Conservation (phyloP, 2,888 invertebrate species). For the Athalia cordata region DNA sequence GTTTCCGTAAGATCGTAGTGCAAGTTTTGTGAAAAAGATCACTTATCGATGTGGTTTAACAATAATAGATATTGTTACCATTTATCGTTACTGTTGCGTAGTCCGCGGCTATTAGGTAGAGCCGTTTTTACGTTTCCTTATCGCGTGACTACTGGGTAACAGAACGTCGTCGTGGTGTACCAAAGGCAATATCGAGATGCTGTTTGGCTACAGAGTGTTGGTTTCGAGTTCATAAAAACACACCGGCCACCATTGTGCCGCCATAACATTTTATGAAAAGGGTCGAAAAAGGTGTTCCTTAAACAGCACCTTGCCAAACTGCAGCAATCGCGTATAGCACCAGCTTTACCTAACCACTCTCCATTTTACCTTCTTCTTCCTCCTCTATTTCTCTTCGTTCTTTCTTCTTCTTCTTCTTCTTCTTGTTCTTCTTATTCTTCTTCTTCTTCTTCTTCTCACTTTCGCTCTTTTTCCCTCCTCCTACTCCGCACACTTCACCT, state of each 20-base stretch:
- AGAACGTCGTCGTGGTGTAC: background rate
- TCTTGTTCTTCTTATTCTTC: slow-evolving; percentile 55
- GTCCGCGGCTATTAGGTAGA: slow-evolving; percentile 54
- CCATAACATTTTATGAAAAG: slow-evolving; percentile 46
- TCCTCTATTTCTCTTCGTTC: slow-evolving; percentile 51
- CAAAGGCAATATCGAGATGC: no score
- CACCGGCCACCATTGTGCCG: slow-evolving; percentile 50
- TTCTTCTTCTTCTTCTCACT: slow-evolving; percentile 56
- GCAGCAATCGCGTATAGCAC: slow-evolving; percentile 27
- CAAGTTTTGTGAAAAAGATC: slow-evolving; percentile 51
- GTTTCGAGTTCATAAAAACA: slow-evolving; percentile 52
- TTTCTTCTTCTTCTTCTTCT: slow-evolving; percentile 47
- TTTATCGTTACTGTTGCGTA: slow-evolving; percentile 58
- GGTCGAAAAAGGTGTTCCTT: slow-evolving; percentile 44
- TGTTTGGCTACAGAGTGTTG: background rate
- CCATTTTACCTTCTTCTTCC: slow-evolving; percentile 48
- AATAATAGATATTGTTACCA: slow-evolving; percentile 66
- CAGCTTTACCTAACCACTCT: slow-evolving; percentile 36
- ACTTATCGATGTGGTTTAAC: slow-evolving; percentile 61
- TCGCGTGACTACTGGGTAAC: slow-evolving; percentile 47
- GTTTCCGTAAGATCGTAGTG: background rate
- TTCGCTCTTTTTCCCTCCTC: slow-evolving; percentile 49
- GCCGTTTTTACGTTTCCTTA: slow-evolving; percentile 58
- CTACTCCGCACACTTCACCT: slow-evolving; percentile 10
- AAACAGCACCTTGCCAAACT: slow-evolving; percentile 43